These are phyloP conservation scores for Pseudachorutes palmiensis DNA, from an alignment of 1,140 invertebrate genomes.

Conservation along the genomic window DNA sequence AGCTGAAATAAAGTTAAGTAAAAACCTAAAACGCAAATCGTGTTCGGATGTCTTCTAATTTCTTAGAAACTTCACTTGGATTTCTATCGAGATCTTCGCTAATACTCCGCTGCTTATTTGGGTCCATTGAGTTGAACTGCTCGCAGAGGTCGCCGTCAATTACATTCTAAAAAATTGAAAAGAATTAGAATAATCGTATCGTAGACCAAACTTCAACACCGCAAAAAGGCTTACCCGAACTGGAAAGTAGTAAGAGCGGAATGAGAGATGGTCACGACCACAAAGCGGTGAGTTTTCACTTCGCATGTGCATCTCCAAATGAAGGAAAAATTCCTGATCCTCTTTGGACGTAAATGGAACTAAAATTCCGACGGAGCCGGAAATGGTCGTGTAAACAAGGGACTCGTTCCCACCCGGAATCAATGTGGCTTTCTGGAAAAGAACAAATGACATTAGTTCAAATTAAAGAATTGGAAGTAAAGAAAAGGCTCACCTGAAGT, in stretches of 20 bases:
- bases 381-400: conserved; percentile 89
- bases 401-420: conserved; percentile 96
- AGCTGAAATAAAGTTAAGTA: background rate
- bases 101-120: conserved; percentile 87
- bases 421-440: conserved; percentile 75
- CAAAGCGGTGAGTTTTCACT: conserved; percentile 92
- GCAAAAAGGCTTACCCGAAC: conserved; percentile 56
- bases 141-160: conserved; percentile 99
- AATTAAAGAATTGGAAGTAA: too few relatives aligned
- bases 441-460: too few relatives aligned
- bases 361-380: conserved; percentile 89
- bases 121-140: conserved; percentile 94
- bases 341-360: conserved; percentile 97
- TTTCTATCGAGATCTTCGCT: conserved; percentile 88
- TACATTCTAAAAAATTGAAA: conserved; percentile 65
- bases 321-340: conserved; percentile 98
- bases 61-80: conserved; percentile 92
- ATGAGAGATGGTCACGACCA: conserved; percentile 94
- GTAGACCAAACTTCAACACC: background rate
- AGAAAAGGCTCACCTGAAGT: conserved; percentile 48
- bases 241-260: conserved; percentile 94
- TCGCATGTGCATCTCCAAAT: conserved; percentile 99
- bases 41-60: conserved; percentile 86
- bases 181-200: background rate
- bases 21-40: conserved; percentile 79